Conservation (phyloP, 2,113 vertebrate genomes). For the Corythoichthys intestinalis region DNA sequence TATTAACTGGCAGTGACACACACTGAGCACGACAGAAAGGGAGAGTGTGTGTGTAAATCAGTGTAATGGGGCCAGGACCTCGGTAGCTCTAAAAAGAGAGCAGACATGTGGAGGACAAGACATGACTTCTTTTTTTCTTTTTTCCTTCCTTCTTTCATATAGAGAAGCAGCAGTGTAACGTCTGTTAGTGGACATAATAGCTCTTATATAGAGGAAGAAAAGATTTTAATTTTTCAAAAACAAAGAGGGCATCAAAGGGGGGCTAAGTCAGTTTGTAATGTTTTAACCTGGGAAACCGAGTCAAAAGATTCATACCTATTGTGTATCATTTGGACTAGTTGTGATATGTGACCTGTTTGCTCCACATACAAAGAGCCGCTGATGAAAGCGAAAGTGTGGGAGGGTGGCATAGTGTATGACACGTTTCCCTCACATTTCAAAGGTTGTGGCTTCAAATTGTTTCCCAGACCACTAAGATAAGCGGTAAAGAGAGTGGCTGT, state of each 20-base stretch:
- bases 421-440: not conserved
- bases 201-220: conserved; percentile 59
- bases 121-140: conserved; percentile 82
- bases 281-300: not conserved
- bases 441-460: too few relatives aligned
- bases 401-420: not conserved
- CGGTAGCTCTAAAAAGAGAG: conserved; percentile 91
- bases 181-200: conserved; percentile 93
- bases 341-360: not conserved
- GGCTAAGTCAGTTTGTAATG: not conserved
- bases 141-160: conserved; percentile 75
- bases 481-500: too few relatives aligned
- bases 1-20: conserved; percentile 66
- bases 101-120: conserved; percentile 95
- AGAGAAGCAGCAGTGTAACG: conserved; percentile 88
- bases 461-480: too few relatives aligned
- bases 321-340: not conserved
- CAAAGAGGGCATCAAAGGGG: conserved; percentile 11
- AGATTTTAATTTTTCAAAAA: conserved; percentile 46
- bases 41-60: conserved; percentile 92
- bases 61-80: conserved; percentile 99
- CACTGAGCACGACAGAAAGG: conserved; percentile 49
- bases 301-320: not conserved
- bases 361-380: not conserved
- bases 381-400: not conserved